Conservation (phyloP, 2,797 vertebrate genomes). For the Eulemur mongoz region DNA sequence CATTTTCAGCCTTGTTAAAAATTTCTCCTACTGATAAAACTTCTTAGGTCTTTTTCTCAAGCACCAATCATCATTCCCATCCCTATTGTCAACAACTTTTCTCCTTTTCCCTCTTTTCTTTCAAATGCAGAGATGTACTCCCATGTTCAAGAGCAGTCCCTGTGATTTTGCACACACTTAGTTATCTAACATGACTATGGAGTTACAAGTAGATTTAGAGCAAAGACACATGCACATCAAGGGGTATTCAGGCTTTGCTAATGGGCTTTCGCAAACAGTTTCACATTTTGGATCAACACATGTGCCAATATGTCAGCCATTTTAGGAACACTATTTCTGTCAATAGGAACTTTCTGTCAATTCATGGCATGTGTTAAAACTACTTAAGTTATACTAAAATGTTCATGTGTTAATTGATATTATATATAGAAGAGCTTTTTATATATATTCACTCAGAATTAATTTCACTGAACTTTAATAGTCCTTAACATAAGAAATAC, state of each 20-base stretch:
- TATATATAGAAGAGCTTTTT: not conserved
- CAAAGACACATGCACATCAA: not conserved
- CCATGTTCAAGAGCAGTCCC: not conserved
- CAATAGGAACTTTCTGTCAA: slow-evolving; percentile 26
- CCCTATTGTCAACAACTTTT: not conserved
- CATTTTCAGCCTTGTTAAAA: slow-evolving; percentile 48
- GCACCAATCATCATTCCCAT: not conserved
- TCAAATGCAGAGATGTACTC: not conserved
- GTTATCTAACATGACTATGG: not conserved
- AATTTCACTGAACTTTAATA: not conserved
- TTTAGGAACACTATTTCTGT: slow-evolving; percentile 12
- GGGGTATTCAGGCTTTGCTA: not conserved
- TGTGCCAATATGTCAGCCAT: not conserved
- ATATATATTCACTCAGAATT: not conserved
- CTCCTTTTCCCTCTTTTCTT: not conserved
- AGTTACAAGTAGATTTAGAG: not conserved
- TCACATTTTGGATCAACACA: not conserved
- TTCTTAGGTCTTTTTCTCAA: slow-evolving; percentile 27
- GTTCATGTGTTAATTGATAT: not conserved
- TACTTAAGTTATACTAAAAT: slow-evolving; percentile 21
- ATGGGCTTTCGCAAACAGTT: slow-evolving; percentile 1
- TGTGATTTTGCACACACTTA: not conserved
- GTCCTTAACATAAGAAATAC: slow-evolving; percentile 46
- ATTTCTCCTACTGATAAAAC: slow-evolving; percentile 39
- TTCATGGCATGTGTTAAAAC: slow-evolving; percentile 3